Percentiles rank a stretch among this genome's conserved stretches.
Conservation (phyloP, 2,888 invertebrate genomes). For the Piscicola geometra region DNA sequence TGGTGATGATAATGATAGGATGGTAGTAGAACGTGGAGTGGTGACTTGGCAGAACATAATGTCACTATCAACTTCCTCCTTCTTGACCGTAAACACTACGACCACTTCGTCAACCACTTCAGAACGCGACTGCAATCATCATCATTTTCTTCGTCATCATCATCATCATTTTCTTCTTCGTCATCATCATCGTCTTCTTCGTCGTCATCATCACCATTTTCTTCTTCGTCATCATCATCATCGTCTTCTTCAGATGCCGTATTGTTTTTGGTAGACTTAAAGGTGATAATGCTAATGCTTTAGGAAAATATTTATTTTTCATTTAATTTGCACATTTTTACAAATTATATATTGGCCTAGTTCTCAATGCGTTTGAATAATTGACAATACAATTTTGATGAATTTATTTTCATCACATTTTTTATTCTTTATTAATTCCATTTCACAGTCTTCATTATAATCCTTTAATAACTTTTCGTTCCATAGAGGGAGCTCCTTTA, state of each 20-base stretch:
- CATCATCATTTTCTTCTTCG: not conserved
- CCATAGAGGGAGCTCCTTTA: not conserved
- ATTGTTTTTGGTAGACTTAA: not conserved
- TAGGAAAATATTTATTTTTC: no score
- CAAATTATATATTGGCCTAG: no score
- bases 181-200: constrained; percentile 22
- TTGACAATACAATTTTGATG: no score
- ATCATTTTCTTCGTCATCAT: constrained; percentile 6
- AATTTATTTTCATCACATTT: not conserved
- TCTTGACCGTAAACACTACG: not conserved
- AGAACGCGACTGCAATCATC: no score
- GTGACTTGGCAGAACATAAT: not conserved
- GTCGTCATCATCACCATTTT: constrained; percentile 18
- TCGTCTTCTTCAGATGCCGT: not conserved
- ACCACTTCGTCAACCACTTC: not conserved
- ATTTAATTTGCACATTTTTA: no score
- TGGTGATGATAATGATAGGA: not conserved
- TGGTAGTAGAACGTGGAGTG: no score
- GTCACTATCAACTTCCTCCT: not conserved
- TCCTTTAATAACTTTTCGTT: not conserved
- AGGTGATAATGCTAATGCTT: no score
- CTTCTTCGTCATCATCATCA: constrained; percentile 23
- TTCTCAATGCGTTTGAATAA: no score
- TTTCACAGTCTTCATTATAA: not conserved
- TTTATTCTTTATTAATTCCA: not conserved